phyloP scores from a whole-genome alignment of 1,140 invertebrate genomes.

The Ips typographus region DNA sequence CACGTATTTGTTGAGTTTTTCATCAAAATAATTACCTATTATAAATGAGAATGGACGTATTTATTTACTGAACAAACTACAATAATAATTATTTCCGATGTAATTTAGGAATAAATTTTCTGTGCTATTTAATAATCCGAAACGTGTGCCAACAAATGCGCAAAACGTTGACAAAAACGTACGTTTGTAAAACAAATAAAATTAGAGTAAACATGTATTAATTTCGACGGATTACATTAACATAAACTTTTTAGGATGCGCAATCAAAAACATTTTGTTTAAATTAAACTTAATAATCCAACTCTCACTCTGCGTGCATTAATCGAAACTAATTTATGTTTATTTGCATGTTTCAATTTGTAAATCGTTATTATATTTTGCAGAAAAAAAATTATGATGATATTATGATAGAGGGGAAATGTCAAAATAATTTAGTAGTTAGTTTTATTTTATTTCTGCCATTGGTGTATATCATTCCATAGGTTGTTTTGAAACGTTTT shows the following conservation, averaged over 20 bases:
- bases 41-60: conserved; percentile 32
- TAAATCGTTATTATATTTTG: no score
- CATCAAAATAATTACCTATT: conserved; percentile 35
- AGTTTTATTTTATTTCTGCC: no score
- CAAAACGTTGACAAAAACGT: conserved; percentile 38
- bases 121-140: conserved; percentile 36
- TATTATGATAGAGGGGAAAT: no score
- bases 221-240: conserved; percentile 37
- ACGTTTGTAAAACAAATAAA: conserved; percentile 37
- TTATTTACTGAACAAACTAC: conserved; percentile 36
- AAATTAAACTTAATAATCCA: conserved; percentile 32
- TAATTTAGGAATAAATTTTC: conserved; percentile 37
- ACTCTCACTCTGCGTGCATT: no score
- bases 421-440: no score
- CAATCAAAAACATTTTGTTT: conserved; percentile 34
- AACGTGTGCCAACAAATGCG: conserved; percentile 37
- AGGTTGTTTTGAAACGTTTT: no score
- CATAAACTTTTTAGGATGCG: conserved; percentile 32
- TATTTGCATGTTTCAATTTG: no score
- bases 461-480: no score
- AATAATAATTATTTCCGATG: conserved; percentile 35
- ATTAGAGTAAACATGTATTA: conserved; percentile 38
- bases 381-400: no score
- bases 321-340: no score
- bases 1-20: conserved; percentile 26